Evolutionary conservation across 1,140 invertebrate genomes (phyloP), one percentile per base, ranked within the genome.

Genomic region (Manduca sexta): DNA sequence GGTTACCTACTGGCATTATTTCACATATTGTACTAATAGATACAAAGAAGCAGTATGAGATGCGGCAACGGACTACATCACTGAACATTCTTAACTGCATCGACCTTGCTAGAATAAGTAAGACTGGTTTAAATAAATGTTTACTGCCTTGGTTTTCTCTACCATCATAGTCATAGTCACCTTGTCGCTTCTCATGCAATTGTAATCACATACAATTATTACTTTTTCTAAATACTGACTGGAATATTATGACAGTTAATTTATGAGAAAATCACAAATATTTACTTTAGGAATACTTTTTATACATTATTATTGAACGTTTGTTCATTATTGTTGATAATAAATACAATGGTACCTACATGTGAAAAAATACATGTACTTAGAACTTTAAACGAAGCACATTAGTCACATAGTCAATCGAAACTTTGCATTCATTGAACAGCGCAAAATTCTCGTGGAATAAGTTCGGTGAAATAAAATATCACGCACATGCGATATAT

Each of bases 391-490:
- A n/a, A 71, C 66, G 65, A 62, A 80, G 74, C 76, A 79, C 79
- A 80, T 75, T 83, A 80, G 75, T 71, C 66, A 75, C 71, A 74
- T 76, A 80, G 69, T 69, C 74, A 71, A 74, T 68, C 65, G 63
- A 78, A 81, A 74, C 60, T 65, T 73, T 65, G 57, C 55, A 60
- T 72, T 63, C 49, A 68, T 69, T 79, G 63, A 74, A 79, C 68
- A 69, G 64, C 65, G 71, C 74, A 71, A 75, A 70, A 66, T 74
- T 74, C 61, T 76, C 68, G 64, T 74, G 68, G 69, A 74, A 66
- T 67, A 75, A 73, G 68, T 78, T 78, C 72, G 70, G 62, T 74
- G 74, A 65, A 77, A 79, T 82, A 78, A n/a, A 80, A 72, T 79
- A 80, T 82, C 69, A 79, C 75, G 78, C 78, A 82, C 78, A 82